Base-by-base conservation (phyloP, 2,113 vertebrate species). In the Rhinolophus sinicus region DNA sequence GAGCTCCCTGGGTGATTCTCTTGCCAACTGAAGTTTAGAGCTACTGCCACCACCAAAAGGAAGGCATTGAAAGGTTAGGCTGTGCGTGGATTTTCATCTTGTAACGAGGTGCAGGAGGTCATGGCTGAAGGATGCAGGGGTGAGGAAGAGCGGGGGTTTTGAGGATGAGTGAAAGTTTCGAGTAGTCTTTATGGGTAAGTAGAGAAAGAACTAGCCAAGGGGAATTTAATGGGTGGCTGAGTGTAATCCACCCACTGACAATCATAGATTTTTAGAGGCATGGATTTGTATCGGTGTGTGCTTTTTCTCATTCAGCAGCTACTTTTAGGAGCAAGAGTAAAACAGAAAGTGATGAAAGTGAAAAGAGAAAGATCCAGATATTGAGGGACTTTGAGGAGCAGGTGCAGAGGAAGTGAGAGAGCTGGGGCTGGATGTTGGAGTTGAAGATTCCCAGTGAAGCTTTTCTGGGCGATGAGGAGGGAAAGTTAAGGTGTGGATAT, bases 141-240 rank as follows among this genome's bases (percentile, higher is more conserved):
- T 10, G 24, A 33, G 44, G 60, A 16, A 47, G 73, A 78, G 44
- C 2, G 0, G 6, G 22, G n/a, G 4, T 33, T 65, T 67, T 54
- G 80, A 56, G 67, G 54, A 15, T 18, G 52, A 56, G 28, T 2
- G 7, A 52, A 18, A 47, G 40, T 14, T 47, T 69, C 1, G 14
- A 2, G n/a, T 2, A 0, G 2, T 47, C 40, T 40, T 62, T 54
- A 0, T 6, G 18, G 54, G 10, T 14, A 19, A 54, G 2, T 21
- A 13, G 47, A 67, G 77, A 67, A 58, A 65, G 44, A 50, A 35
- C 73, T 44, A 75, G 14, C 6, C 6, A n/a, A 18, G 15, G 33
- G 33, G 16, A 5, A 0, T 6, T 24, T 52, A 28, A 24, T 38
- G 47, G n/a, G 14, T n/a, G 19, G 24, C 72, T 50, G 54, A 89